Conservation (phyloP, 2,888 invertebrate species). For the Meghimatium bilineatum region DNA sequence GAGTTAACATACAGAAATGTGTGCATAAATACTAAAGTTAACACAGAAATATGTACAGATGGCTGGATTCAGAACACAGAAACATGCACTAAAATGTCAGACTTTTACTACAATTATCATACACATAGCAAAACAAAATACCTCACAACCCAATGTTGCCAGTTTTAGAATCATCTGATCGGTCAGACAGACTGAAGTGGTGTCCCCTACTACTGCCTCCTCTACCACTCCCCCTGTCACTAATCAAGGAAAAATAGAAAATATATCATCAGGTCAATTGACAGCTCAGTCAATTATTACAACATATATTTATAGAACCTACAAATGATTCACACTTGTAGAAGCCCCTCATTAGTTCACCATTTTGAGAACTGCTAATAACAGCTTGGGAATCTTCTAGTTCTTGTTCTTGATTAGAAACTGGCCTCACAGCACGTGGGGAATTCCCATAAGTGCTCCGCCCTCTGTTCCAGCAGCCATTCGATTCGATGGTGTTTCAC, state of each 20-base stretch:
- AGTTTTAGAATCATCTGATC: constrained; percentile 80
- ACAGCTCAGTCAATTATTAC: neutral
- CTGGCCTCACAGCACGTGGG: too few relatives aligned
- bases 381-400: too few relatives aligned
- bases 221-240: constrained; percentile 50
- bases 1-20: neutral
- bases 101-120: neutral
- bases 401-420: too few relatives aligned
- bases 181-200: constrained; percentile 80
- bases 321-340: too few relatives aligned
- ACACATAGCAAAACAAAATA: constrained; percentile 25
- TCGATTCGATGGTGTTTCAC: too few relatives aligned
- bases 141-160: constrained; percentile 74
- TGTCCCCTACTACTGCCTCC: constrained; percentile 66
- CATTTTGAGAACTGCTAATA: too few relatives aligned
- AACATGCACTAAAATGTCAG: too few relatives aligned
- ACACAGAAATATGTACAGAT: neutral
- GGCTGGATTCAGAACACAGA: too few relatives aligned
- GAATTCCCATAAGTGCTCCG: too few relatives aligned
- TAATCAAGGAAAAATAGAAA: neutral
- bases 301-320: too few relatives aligned
- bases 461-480: too few relatives aligned
- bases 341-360: too few relatives aligned
- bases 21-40: neutral
- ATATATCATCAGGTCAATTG: neutral